Conservation (phyloP, 2,888 invertebrate genomes). For the Smittia aterrima region DNA sequence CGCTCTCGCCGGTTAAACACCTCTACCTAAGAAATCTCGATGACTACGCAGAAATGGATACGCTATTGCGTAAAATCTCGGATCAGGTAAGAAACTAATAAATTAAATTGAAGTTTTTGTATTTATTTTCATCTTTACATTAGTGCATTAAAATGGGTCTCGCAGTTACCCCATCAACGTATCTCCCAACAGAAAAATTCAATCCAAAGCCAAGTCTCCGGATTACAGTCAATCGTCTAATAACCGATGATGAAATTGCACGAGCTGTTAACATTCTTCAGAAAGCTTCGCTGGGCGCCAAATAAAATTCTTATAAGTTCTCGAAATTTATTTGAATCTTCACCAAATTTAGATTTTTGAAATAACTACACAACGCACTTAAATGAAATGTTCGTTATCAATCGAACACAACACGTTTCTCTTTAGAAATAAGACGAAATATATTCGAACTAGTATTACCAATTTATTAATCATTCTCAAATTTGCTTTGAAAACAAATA, state of each 20-base stretch:
- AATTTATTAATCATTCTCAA: background rate
- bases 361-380: too few species aligned
- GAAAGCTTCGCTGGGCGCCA: conserved; percentile 46
- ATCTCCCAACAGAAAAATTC: conserved; percentile 65
- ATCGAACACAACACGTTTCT: too few species aligned
- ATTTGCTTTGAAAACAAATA: too few species aligned
- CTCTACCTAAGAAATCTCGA: conserved; percentile 62
- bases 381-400: too few species aligned
- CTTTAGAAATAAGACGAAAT: too few species aligned
- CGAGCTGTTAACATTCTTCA: conserved; percentile 52
- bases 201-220: conserved; percentile 71
- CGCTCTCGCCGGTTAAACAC: conserved; percentile 73
- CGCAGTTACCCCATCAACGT: conserved; percentile 68
- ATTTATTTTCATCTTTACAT: conserved; percentile 43
- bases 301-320: background rate
- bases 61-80: conserved; percentile 62
- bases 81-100: conserved; percentile 53
- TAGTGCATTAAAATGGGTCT: conserved; percentile 65
- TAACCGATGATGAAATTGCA: conserved; percentile 64
- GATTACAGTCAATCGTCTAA: conserved; percentile 64
- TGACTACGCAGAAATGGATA: conserved; percentile 55
- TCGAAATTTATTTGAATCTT: too few species aligned
- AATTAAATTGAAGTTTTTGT: background rate
- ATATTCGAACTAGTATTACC: too few species aligned
- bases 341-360: too few species aligned